Evolutionary conservation across 2,113 vertebrate genomes (phyloP).

Genomic region (Theristicus caerulescens): DNA sequence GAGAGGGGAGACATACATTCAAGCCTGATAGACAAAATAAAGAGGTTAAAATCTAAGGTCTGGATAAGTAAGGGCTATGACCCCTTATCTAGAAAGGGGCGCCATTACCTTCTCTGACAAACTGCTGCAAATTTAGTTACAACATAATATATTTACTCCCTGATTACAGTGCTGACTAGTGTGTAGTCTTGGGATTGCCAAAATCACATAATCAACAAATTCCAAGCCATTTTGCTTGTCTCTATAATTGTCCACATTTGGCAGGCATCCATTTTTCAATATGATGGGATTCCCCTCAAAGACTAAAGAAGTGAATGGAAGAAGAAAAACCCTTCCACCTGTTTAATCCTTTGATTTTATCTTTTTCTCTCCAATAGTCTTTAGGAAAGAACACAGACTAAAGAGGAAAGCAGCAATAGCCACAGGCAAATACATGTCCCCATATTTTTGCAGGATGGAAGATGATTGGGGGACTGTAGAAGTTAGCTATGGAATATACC

Average conservation of each 20-base stretch:
- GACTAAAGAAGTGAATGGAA: not conserved
- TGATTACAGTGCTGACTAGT: not conserved
- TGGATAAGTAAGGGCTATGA: not conserved
- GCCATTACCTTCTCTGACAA: not conserved
- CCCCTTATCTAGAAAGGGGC: not conserved
- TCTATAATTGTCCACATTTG: not conserved
- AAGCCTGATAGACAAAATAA: not conserved
- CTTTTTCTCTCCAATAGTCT: not conserved
- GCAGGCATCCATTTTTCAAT: not conserved
- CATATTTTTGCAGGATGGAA: not conserved
- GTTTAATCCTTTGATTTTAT: not conserved
- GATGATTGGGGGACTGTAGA: not conserved
- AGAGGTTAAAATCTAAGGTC: not conserved
- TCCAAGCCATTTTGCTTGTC: not conserved
- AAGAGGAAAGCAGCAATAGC: not conserved
- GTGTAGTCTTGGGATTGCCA: not conserved
- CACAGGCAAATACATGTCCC: accelerated
- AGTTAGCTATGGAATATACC: not conserved
- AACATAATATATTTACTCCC: not conserved
- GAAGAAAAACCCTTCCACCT: not conserved
- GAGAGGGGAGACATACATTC: not conserved
- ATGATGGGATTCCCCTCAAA: not conserved
- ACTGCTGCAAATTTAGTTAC: not conserved
- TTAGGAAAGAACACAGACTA: not conserved
- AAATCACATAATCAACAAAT: not conserved